A percentile compares a stretch with the other conserved stretches of the same genome.
Conservation (phyloP, 2,113 vertebrate genomes). For the Campylorhamphus procurvoides region DNA sequence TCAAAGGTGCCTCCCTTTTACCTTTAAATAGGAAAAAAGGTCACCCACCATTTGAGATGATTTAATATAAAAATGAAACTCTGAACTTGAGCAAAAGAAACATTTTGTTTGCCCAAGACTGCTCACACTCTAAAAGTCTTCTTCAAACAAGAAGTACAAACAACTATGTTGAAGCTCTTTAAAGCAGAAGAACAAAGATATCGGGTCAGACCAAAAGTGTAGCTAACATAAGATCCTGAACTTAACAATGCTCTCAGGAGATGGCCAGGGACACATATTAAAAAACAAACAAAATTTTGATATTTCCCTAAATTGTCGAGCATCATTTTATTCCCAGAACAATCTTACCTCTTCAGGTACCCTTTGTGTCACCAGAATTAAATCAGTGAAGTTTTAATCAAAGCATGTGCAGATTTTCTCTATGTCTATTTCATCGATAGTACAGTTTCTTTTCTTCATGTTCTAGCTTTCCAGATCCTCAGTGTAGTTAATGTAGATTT, state of each 20-base stretch:
- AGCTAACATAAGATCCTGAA: background rate
- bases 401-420: background rate
- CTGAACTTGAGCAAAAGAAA: background rate
- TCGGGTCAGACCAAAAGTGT: background rate
- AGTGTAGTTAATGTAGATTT: background rate
- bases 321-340: background rate
- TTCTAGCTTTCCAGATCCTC: background rate
- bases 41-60: background rate
- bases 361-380: background rate
- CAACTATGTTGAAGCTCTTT: background rate
- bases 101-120: background rate
- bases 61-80: background rate
- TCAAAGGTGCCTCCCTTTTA: background rate
- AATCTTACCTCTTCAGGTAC: background rate
- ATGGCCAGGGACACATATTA: background rate
- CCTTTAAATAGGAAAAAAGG: background rate
- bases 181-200: background rate
- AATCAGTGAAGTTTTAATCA: background rate
- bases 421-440: background rate
- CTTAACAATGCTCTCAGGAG: background rate
- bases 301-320: background rate
- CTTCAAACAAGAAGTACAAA: conserved; percentile 2
- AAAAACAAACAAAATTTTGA: background rate
- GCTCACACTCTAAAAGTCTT: background rate
- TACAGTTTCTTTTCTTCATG: background rate